These are phyloP conservation scores for Platorchestia sp. DNA, from an alignment of 1,140 invertebrate species.

Conservation along the genomic window DNA sequence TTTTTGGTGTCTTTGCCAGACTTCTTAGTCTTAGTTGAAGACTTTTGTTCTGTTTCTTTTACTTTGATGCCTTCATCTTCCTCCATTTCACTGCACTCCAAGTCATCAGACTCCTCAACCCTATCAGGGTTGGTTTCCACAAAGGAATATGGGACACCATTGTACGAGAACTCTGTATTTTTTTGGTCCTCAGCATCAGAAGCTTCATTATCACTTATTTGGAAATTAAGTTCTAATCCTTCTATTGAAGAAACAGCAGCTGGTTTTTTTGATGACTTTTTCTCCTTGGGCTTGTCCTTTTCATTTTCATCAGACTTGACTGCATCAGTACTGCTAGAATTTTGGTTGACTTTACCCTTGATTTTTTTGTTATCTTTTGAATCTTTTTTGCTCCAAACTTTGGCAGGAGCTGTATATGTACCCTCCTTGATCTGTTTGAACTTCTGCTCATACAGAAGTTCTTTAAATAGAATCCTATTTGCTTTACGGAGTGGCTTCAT, in stretches of 20 bases:
- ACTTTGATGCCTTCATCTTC: conserved; percentile 9
- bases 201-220: conserved; percentile 9
- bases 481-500: conserved; percentile 36
- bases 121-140: not conserved
- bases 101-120: not conserved
- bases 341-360: not conserved
- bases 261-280: not conserved
- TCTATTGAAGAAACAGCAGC: not conserved
- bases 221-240: not conserved
- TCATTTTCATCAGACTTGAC: not conserved
- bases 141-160: conserved; percentile 13
- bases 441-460: conserved; percentile 9
- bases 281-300: not conserved
- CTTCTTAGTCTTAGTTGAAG: not conserved
- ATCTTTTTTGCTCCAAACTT: conserved; percentile 45
- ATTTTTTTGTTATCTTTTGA: not conserved
- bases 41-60: not conserved
- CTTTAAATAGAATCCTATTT: conserved; percentile 9
- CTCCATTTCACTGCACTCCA: not conserved
- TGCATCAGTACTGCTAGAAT: not conserved
- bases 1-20: not conserved
- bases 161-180: not conserved
- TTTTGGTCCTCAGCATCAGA: not conserved
- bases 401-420: not conserved
- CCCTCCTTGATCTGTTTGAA: conserved; percentile 22